Evolutionary conservation across 1,140 invertebrate genomes (phyloP), one percentile per base, ranked within the genome.

Genomic region (Uloborus diversus): DNA sequence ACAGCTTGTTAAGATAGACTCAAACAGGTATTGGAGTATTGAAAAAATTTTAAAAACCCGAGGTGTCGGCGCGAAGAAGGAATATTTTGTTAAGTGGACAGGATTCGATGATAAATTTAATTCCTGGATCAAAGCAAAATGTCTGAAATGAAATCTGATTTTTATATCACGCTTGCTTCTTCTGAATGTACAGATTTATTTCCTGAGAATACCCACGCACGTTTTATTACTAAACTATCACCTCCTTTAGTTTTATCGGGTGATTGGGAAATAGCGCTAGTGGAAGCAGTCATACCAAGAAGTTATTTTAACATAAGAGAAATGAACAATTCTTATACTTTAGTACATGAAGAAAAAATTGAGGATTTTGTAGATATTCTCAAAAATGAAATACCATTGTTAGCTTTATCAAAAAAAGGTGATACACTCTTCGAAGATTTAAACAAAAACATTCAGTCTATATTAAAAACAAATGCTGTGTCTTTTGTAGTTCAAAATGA

Each of bases 261-360:
- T 0, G 4, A 53, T 14, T 64, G 57, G 71, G 59, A 75, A 33
- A 59, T 51, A 17, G 70, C 7, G 20, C 0, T 59, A 13, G 30
- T 42, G 47, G 70, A 75, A 75, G 33, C 51, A 28, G 42, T 23
- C 11, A 75, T 75, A 1, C 70, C 69, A 7, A 56, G 57, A 20
- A 61, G n/a, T 14, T 75, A 37, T 35, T 75, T 53, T 49, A 75
- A 75, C 51, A 53, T 75, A 20, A 20, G 49, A 20, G 49, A 4
- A n/a, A 51, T 51, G n/a, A n/a, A n/a, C n/a, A n/a, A n/a, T n/a
- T n/a, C n/a, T n/a, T n/a, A n/a, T n/a, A n/a, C n/a, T n/a, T n/a
- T n/a, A n/a, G n/a, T n/a, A n/a, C n/a, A n/a, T n/a, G n/a, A n/a
- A 51, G 20, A n/a, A 51, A 51, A n/a, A 20, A 51, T 20, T 51